phyloP scores from a whole-genome alignment of 1,140 invertebrate genomes.

The Drosophila pseudoobscura region DNA sequence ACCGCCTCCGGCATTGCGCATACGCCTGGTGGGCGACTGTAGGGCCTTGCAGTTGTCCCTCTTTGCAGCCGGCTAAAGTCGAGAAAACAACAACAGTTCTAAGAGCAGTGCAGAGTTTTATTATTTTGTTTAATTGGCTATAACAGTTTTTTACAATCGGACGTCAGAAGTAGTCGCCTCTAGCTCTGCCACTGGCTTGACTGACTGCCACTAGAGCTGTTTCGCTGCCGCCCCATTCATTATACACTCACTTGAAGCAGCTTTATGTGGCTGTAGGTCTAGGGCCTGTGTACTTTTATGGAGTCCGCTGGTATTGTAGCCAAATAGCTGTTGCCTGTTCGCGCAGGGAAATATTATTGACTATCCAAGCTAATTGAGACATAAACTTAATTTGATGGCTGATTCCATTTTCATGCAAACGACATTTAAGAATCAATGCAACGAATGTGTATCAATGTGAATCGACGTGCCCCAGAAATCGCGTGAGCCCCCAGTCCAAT shows the following conservation, averaged over 20 bases:
- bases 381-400: constrained; percentile 69
- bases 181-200: constrained; percentile 1
- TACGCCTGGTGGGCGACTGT: constrained; percentile 39
- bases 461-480: constrained; percentile 25
- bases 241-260: constrained; percentile 23
- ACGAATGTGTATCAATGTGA: constrained; percentile 18
- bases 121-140: constrained; percentile 80
- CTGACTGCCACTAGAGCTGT: neutral
- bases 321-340: constrained; percentile 59
- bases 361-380: constrained; percentile 71
- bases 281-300: constrained; percentile 48
- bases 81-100: constrained; percentile 26
- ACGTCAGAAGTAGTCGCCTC: constrained; percentile 34
- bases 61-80: constrained; percentile 6
- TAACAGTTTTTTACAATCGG: constrained; percentile 75
- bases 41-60: too few relatives aligned
- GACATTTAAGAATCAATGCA: constrained; percentile 63
- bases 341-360: constrained; percentile 56
- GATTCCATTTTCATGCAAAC: constrained; percentile 63
- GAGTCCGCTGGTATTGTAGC: constrained; percentile 52
- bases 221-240: constrained; percentile 17
- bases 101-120: constrained; percentile 56
- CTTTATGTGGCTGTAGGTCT: constrained; percentile 29
- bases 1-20: constrained; percentile 16
- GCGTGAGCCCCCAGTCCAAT: constrained; percentile 44